These are phyloP conservation scores for Calliopum simillimum DNA, from an alignment of 2,888 invertebrate genomes.

Conservation along the genomic window DNA sequence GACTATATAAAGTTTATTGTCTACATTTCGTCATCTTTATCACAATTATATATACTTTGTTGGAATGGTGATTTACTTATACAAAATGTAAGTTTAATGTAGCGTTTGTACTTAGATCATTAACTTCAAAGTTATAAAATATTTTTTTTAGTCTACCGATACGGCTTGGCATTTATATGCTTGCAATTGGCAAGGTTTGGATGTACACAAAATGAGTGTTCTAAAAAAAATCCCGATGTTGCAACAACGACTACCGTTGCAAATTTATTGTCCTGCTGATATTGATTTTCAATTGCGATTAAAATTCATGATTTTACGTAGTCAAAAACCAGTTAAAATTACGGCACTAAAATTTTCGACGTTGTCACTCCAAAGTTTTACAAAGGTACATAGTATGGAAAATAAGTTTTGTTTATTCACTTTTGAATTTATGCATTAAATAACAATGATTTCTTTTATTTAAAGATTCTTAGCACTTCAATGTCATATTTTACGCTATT, in stretches of 20 bases:
- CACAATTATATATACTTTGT: conserved; percentile 64
- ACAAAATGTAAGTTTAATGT: conserved; percentile 54
- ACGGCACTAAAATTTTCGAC: conserved; percentile 65
- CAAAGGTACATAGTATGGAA: conserved; percentile 56
- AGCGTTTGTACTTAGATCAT: not conserved
- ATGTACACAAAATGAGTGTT: not conserved
- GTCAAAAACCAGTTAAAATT: conserved; percentile 61
- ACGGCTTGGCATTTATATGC: conserved; percentile 59
- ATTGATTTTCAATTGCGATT: conserved; percentile 55
- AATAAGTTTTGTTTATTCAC: not conserved
- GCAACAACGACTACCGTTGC: not conserved
- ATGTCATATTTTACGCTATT: conserved; percentile 66
- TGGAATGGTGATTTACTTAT: conserved; percentile 65
- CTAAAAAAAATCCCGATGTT: not conserved
- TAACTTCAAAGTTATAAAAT: not conserved
- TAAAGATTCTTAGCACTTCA: conserved; percentile 64
- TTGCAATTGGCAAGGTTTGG: conserved; percentile 61
- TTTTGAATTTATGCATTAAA: not conserved
- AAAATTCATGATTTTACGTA: conserved; percentile 60
- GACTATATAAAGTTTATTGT: conserved; percentile 63
- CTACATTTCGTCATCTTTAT: conserved; percentile 62
- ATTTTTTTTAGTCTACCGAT: conserved; percentile 51
- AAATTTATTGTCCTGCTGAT: conserved; percentile 46
- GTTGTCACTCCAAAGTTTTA: conserved; percentile 63
- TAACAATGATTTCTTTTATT: conserved; percentile 7